phyloP scores from a whole-genome alignment of 1,140 invertebrate species.

The Fopius arisanus region DNA sequence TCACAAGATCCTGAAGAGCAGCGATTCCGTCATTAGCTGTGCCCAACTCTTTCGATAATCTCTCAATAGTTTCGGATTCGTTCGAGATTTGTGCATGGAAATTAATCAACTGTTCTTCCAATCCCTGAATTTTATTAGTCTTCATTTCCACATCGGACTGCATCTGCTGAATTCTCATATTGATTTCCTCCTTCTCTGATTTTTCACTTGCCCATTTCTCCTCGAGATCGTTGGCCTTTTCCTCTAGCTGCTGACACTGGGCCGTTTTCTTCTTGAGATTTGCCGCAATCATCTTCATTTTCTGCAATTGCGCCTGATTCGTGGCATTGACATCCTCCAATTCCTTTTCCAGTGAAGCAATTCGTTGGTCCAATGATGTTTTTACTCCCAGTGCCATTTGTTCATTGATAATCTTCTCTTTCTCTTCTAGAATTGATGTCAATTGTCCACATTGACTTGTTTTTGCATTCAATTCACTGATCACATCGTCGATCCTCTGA shows the following conservation, averaged over 20 bases:
- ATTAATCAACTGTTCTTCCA: not conserved
- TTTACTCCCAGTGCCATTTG: conserved; percentile 25
- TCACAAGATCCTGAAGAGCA: not conserved
- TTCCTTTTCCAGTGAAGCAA: not conserved
- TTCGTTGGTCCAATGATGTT: not conserved
- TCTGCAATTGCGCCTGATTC: conserved; percentile 65
- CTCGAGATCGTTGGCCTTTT: conserved; percentile 49
- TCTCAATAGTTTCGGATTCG: not conserved
- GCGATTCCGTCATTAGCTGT: not conserved
- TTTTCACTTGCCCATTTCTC: conserved; percentile 51
- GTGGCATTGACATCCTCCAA: conserved; percentile 42
- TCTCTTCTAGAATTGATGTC: conserved; percentile 5
- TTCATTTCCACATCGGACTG: conserved; percentile 26
- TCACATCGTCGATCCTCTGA: conserved; percentile 40
- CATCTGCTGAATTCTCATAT: conserved; percentile 47
- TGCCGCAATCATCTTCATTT: conserved; percentile 78
- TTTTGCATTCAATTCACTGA: conserved; percentile 20
- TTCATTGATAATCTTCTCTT: conserved; percentile 19
- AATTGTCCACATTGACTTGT: conserved; percentile 24
- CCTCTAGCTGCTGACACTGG: conserved; percentile 72
- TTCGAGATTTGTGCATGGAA: not conserved
- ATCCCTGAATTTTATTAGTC: conserved; percentile 11
- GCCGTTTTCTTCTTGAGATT: conserved; percentile 77
- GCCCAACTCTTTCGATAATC: not conserved
- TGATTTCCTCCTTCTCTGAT: conserved; percentile 52